Evolutionary conservation across 2,888 invertebrate species (phyloP), one percentile per base, ranked within the genome.

Genomic region (Latrodectus elegans): DNA sequence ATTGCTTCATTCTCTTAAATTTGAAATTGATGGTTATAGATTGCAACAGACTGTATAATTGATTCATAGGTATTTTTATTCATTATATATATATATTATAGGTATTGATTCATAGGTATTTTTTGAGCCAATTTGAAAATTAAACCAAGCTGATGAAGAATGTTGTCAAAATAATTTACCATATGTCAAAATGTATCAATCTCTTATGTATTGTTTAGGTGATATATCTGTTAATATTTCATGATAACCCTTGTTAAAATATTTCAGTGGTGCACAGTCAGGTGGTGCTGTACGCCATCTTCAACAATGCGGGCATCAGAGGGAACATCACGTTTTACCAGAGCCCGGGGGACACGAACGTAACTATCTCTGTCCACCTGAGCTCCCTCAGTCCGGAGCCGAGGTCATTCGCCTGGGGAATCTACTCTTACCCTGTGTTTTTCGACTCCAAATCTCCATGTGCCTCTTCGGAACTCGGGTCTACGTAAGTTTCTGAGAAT

Each of bases 351-450:
- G 85, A 88, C 8, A 71, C 52, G 8, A 84, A 84, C 52, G 90
- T 90, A 55, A 84, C 85, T 1, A 90, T 90, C 0, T 89, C 89
- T 4, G 73, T 90, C 3, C 87, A 90, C 77, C 84, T 90, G 22
- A 89, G 65, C n/a, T 79, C 89, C n/a, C 26, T 71, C 12, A 78
- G 55, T 14, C 26, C 70, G 0, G 89, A 89, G 53, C 89, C 89
- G 8, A 84, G 85, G 15, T 84, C 84, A 2, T 90, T 88, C 76
- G 89, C 89, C 9, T 90, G 89, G 90, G 88, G 88, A 12, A 89
- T 90, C 26, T 85, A 90, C 78, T 87, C 89, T 53, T 90, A 90
- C 91, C 97, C 97, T 0, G 95, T 96, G 0, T 89, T 90, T 65
- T 90, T 89, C 79, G 89, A 90, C 70, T 77, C 86, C 70, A 89